These are phyloP conservation scores for Theonella swinhoei DNA, from an alignment of 37 sponge, comb jelly and placozoan genomes.

Conservation along the genomic window DNA sequence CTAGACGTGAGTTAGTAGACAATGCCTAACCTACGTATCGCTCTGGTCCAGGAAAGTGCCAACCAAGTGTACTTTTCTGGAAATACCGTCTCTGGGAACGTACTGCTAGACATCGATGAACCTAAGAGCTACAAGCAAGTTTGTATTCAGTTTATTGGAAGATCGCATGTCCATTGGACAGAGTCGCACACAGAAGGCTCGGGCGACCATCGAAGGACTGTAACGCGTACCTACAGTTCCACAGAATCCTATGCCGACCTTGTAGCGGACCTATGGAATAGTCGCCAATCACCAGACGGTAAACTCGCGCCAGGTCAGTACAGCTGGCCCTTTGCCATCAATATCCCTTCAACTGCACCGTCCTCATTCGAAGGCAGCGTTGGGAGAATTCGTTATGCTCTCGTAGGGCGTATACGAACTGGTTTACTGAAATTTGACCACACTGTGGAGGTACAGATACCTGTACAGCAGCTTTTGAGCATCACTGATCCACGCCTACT, in stretches of 20 bases:
- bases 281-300: not conserved
- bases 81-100: conserved; percentile 12
- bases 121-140: conserved; percentile 26
- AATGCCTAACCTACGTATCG: not conserved
- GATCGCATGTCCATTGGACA: conserved; percentile 39
- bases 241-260: not conserved
- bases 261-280: not conserved
- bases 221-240: conserved; percentile 7
- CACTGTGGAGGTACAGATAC: conserved; percentile 20
- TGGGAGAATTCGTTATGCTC: not conserved
- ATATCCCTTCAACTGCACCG: not conserved
- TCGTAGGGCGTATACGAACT: not conserved
- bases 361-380: conserved; percentile 1
- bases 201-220: not conserved
- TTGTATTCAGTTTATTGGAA: conserved; percentile 11
- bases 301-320: conserved; percentile 4
- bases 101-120: conserved; percentile 4
- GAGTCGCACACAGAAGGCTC: conserved; percentile 15
- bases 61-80: conserved; percentile 49
- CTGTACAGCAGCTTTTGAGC: conserved; percentile 43
- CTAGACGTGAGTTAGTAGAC: not conserved
- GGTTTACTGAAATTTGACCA: conserved; percentile 62
- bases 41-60: not conserved
- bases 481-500: conserved; percentile 43
- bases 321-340: not conserved